A percentile compares a stretch with the other conserved stretches of the same genome.
These are phyloP conservation scores for Sebastes hubbsi DNA, from an alignment of 2,797 vertebrate species.

Conservation along the genomic window DNA sequence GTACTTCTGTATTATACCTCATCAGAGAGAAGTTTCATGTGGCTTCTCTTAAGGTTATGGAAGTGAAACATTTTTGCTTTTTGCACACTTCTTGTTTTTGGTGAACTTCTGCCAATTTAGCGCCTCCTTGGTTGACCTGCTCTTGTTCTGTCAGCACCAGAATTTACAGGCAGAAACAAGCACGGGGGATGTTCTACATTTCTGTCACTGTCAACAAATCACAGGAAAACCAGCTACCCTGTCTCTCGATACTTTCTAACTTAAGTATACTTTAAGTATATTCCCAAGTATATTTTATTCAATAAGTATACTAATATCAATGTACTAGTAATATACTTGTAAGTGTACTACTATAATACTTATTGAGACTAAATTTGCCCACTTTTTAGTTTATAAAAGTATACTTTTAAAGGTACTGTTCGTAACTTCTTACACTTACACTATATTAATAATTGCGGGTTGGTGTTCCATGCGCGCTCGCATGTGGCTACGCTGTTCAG, in stretches of 20 bases:
- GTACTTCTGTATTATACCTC: neutral
- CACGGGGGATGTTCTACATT: neutral
- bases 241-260: neutral
- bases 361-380: too few relatives aligned
- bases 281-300: too few relatives aligned
- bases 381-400: too few relatives aligned
- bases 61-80: conserved; percentile 34
- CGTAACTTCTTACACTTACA: too few relatives aligned
- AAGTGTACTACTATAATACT: too few relatives aligned
- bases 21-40: neutral
- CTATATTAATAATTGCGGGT: too few relatives aligned
- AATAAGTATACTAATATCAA: too few relatives aligned
- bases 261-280: too few relatives aligned
- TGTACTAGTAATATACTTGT: too few relatives aligned
- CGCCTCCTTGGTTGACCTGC: neutral
- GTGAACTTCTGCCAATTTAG: neutral
- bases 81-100: conserved; percentile 22
- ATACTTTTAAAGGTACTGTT: too few relatives aligned
- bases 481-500: too few relatives aligned
- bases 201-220: neutral
- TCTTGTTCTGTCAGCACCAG: neutral
- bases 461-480: too few relatives aligned
- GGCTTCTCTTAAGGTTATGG: neutral
- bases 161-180: neutral
- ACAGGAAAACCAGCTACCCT: neutral